Evolutionary conservation across 1,140 invertebrate species (phyloP).

Genomic region (Aethina tumida): DNA sequence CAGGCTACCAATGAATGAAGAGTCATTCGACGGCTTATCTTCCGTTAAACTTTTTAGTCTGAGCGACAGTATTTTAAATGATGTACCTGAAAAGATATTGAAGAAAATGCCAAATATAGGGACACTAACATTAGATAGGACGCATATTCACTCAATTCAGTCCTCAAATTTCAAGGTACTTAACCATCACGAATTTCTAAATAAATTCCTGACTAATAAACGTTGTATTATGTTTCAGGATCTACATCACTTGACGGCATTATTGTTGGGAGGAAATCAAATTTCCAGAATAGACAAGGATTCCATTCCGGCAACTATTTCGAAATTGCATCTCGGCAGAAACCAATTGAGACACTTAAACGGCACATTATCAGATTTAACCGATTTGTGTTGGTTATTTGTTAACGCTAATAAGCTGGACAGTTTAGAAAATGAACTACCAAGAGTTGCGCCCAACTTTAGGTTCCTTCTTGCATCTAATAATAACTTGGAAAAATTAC

Average conservation of each 20-base stretch:
- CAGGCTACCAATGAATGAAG: constrained; percentile 56
- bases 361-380: constrained; percentile 54
- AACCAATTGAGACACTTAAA: constrained; percentile 65
- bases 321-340: constrained; percentile 59
- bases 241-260: constrained; percentile 53
- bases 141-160: constrained; percentile 52
- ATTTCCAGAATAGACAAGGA: constrained; percentile 38
- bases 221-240: constrained; percentile 40
- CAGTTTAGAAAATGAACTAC: constrained; percentile 62
- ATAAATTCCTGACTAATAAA: constrained; percentile 4
- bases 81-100: constrained; percentile 59
- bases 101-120: constrained; percentile 58
- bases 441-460: constrained; percentile 51
- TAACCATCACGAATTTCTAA: constrained; percentile 3
- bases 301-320: constrained; percentile 41
- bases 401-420: constrained; percentile 65
- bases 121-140: constrained; percentile 62
- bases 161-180: constrained; percentile 51
- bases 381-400: constrained; percentile 64
- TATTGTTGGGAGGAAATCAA: constrained; percentile 60
- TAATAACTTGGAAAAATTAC: constrained; percentile 58
- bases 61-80: constrained; percentile 58
- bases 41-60: constrained; percentile 60
- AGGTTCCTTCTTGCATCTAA: constrained; percentile 58
- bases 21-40: constrained; percentile 58